Conservation (phyloP, 2,797 vertebrate genomes). For the Lacerta agilis region DNA sequence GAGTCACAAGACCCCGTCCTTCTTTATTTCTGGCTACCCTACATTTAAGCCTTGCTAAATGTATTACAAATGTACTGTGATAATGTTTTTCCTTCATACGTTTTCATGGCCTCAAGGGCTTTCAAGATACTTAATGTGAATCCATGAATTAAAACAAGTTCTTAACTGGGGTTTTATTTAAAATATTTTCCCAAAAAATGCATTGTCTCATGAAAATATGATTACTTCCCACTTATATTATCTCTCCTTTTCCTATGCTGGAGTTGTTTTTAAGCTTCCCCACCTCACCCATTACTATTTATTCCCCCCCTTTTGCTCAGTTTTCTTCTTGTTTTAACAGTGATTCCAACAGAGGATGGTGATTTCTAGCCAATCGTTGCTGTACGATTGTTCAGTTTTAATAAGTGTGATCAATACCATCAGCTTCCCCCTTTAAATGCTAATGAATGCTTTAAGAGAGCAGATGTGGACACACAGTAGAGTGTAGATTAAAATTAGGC, state of each 20-base stretch:
- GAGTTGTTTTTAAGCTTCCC: background rate
- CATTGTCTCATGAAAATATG: background rate
- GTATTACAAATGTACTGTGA: no score
- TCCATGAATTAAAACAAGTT: background rate
- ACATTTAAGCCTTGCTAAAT: no score
- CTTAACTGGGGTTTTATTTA: no score
- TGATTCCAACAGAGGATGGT: conserved; percentile 50
- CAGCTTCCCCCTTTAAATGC: conserved; percentile 72
- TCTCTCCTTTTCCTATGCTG: background rate
- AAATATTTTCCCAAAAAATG: background rate
- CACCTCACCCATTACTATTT: background rate
- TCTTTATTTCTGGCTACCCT: background rate
- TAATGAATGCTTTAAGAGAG: conserved; percentile 73
- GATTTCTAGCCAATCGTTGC: conserved; percentile 61
- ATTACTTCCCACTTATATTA: background rate
- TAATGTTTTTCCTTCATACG: no score
- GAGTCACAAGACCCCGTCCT: background rate
- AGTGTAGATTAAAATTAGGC: conserved; percentile 76
- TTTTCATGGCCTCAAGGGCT: background rate
- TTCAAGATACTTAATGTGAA: background rate
- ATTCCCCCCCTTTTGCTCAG: conserved; percentile 30
- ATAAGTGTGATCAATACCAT: conserved; percentile 76
- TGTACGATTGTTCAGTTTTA: conserved; percentile 70
- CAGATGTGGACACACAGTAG: conserved; percentile 74
- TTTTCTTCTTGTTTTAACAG: conserved; percentile 55